Percentiles rank a stretch among this genome's conserved stretches.
Evolutionary conservation across 2,888 invertebrate species (phyloP).

Genomic region (Mimumesa dahlbomi): DNA sequence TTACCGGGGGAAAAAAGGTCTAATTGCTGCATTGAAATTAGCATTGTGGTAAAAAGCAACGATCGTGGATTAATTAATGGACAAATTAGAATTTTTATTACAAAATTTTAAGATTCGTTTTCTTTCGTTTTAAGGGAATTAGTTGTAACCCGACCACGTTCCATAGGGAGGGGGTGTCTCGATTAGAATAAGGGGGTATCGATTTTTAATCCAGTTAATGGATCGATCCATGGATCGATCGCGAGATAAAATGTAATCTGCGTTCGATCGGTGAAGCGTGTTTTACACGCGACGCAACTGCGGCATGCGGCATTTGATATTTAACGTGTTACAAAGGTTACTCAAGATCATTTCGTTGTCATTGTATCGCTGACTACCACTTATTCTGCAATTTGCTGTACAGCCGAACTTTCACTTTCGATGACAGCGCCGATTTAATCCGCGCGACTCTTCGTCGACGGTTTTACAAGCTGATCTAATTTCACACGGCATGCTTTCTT

Average conservation of each 20-base stretch:
- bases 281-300: background rate
- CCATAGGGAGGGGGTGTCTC: no score
- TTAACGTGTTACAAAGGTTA: constrained; percentile 59
- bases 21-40: constrained; percentile 16
- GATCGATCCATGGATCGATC: no score
- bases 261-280: constrained; percentile 1
- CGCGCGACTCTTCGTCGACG: constrained; percentile 18
- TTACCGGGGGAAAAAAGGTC: constrained; percentile 23
- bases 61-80: no score
- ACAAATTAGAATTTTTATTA: no score
- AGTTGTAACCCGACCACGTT: no score
- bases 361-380: constrained; percentile 62
- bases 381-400: constrained; percentile 43
- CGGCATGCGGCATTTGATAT: constrained; percentile 54
- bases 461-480: constrained; percentile 40
- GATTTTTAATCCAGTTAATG: no score
- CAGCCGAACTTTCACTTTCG: constrained; percentile 67
- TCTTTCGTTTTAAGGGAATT: no score
- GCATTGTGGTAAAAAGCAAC: background rate
- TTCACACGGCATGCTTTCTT: constrained; percentile 38
- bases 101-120: no score
- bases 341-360: constrained; percentile 60
- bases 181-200: no score
- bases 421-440: constrained; percentile 50
- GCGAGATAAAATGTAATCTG: constrained; percentile 8